Evolutionary conservation across 2,797 vertebrate genomes (phyloP), one percentile per base, ranked within the genome.

Genomic region (Valencia hispanica): DNA sequence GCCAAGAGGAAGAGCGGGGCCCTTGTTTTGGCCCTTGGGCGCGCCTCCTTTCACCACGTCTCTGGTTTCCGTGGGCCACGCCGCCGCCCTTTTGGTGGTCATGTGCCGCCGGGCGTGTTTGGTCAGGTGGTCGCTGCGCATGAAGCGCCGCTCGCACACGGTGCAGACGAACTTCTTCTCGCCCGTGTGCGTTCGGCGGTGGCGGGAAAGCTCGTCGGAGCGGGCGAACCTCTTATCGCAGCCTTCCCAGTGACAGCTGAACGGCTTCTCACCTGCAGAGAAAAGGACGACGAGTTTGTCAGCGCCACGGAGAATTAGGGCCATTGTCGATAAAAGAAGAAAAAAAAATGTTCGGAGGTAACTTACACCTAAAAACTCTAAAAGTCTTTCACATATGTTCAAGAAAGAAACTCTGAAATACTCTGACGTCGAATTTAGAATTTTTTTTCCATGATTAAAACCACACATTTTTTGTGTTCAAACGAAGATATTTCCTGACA

Each of bases 41-140:
- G 89, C 77, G 30, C 95, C 85, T 3, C 92, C 92, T 72, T 94
- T 95, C 92, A 89, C 94, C 84, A 96, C 93, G 70, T 95, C 96
- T 68, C 95, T 95, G 25, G 94, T 93, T 77, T 97, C 96, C 0
- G 94, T 10, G 70, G 96, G 95, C 98, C 97, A 98, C 15, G 95
- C 90, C 0, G 97, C 93, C 2, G 96, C 77, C 87, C 97, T 96
- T 92, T 97, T 98, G 70, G 97, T 89, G 59, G 95, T 94, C 95
- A 96, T 94, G 88, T 99, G 98, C 22, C 98, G 96, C 0, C 97
- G 96, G 12, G 98, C 95, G 2, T 99, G 98, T 90, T 99, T 99
- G 0, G 97, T 98, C 92, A 99, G 74, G 95, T 99, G 98, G 79
- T 99, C 98, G 0, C 98, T 99, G 91, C 98, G 96, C 98, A 99